phyloP scores from a whole-genome alignment of 2,888 invertebrate genomes.

The Thera obeliscata region DNA sequence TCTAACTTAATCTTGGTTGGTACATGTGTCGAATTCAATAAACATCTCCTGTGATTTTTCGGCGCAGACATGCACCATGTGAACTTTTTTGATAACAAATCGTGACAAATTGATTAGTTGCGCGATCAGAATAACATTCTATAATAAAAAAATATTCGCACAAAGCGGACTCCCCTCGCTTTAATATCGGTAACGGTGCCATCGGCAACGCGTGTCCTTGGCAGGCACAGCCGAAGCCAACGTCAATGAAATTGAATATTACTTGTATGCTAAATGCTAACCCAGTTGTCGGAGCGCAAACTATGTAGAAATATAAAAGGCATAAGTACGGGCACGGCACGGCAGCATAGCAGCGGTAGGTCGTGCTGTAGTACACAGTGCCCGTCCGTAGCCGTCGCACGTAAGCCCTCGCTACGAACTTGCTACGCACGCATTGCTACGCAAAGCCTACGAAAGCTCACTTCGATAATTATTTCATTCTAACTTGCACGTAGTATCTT shows the following conservation, averaged over 20 bases:
- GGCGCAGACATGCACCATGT: too few species aligned
- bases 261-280: constrained; percentile 73
- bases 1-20: too few species aligned
- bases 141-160: constrained; percentile 50
- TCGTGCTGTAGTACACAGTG: constrained; percentile 65
- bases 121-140: constrained; percentile 48
- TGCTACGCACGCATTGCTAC: constrained; percentile 65
- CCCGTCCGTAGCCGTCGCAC: constrained; percentile 77
- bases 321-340: constrained; percentile 66
- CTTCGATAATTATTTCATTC: constrained; percentile 15
- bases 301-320: constrained; percentile 64
- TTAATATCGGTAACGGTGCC: constrained; percentile 59
- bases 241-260: constrained; percentile 82
- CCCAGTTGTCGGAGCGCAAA: constrained; percentile 78
- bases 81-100: constrained; percentile 30
- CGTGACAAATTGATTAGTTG: constrained; percentile 51
- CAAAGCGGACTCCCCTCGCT: constrained; percentile 51
- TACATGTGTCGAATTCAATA: too few species aligned
- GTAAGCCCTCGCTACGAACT: constrained; percentile 72
- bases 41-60: too few species aligned
- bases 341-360: constrained; percentile 36
- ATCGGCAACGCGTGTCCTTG: constrained; percentile 73
- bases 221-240: constrained; percentile 66
- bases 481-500: constrained; percentile 15
- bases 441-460: constrained; percentile 34